phyloP scores from a whole-genome alignment of 2,113 vertebrate genomes.

The Pongo abelii region DNA sequence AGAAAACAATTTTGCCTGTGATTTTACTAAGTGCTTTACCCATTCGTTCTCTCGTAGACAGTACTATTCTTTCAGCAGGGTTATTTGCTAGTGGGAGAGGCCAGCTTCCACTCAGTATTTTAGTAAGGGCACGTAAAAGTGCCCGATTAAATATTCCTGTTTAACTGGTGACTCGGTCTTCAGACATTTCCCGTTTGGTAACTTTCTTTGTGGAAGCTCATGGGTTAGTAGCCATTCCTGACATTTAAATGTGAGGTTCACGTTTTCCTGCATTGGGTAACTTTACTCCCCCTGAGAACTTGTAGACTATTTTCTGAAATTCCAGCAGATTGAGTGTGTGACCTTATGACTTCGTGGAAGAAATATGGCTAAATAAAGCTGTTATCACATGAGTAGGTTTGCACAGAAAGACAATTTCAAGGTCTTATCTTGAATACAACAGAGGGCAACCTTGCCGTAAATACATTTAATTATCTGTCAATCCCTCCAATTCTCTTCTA shows the following conservation, averaged over 20 bases:
- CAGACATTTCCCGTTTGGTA: constrained; percentile 50
- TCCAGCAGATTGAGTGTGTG: neutral
- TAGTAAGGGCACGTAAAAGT: neutral
- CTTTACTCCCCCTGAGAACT: neutral
- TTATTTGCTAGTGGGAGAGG: neutral
- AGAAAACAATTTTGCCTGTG: neutral
- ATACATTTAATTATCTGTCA: neutral
- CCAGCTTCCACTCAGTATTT: neutral
- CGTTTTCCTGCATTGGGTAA: neutral
- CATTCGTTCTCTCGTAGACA: neutral
- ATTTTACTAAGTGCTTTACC: neutral
- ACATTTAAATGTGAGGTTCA: neutral
- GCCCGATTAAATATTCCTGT: neutral
- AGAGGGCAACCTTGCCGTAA: neutral
- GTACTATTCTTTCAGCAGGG: neutral
- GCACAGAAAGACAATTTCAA: neutral
- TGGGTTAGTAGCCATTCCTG: constrained; percentile 41
- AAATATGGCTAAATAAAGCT: neutral
- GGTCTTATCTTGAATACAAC: neutral
- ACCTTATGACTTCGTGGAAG: constrained; percentile 1
- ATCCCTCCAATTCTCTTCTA: neutral
- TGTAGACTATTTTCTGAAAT: neutral
- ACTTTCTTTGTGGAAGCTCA: constrained; percentile 31
- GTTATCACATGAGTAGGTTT: neutral
- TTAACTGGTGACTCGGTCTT: constrained; percentile 42